These are phyloP conservation scores for Furnarius figulus DNA, from an alignment of 2,113 vertebrate genomes.

Conservation along the genomic window DNA sequence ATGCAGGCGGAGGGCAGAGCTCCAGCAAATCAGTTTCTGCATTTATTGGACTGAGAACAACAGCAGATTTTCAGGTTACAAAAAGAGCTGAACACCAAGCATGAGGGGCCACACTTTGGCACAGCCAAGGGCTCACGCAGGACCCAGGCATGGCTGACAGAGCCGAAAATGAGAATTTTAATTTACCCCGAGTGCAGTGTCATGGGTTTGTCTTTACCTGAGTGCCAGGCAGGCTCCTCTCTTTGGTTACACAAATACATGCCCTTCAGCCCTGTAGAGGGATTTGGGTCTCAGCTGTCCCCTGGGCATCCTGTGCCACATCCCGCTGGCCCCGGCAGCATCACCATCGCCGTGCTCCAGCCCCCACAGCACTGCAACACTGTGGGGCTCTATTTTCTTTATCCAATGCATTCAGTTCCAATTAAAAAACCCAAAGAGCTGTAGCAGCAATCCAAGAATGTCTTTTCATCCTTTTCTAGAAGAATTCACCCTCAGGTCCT, in stretches of 20 bases:
- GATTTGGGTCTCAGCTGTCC: background rate
- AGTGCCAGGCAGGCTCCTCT: background rate
- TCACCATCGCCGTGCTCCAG: background rate
- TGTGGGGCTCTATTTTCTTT: background rate
- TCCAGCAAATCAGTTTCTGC: constrained; percentile 54
- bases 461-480: background rate
- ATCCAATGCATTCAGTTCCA: background rate
- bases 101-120: background rate
- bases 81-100: constrained; percentile 56
- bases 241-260: background rate
- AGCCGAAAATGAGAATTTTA: background rate
- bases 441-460: background rate
- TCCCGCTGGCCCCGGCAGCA: rapidly evolving
- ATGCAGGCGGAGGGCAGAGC: background rate
- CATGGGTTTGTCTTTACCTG: background rate
- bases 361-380: rapidly evolving
- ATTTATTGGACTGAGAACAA: constrained; percentile 69
- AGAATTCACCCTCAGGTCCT: background rate
- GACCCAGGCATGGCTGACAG: background rate
- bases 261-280: rapidly evolving
- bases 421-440: background rate
- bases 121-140: background rate
- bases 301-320: background rate
- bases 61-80: constrained; percentile 64
- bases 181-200: background rate